Conservation (phyloP, 2,888 invertebrate species). For the Pristionchus maxplancki region DNA sequence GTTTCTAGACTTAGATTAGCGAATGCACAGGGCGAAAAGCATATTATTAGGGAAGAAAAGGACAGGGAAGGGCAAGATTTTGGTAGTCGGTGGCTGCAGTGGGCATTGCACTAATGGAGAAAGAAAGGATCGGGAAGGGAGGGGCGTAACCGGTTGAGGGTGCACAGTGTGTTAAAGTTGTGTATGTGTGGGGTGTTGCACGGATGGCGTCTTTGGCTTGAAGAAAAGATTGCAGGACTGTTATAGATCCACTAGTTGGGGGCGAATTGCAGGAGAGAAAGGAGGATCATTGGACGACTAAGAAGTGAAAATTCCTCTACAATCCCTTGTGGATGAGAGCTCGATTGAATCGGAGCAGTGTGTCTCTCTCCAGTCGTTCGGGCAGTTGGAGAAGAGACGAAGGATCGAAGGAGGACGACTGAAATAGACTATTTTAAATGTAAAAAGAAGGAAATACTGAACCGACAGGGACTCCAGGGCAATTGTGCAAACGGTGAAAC, state of each 20-base stretch:
- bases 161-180: slow-evolving; percentile 18
- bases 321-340: slow-evolving; percentile 50
- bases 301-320: background rate
- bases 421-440: background rate
- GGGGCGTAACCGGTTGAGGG: background rate
- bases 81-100: background rate
- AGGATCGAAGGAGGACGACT: slow-evolving; percentile 30
- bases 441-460: background rate
- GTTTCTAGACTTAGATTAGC: slow-evolving; percentile 17
- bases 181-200: background rate
- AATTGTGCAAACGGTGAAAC: slow-evolving; percentile 35
- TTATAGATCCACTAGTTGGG: background rate
- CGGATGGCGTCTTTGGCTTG: slow-evolving; percentile 26
- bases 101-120: background rate
- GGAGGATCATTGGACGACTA: background rate
- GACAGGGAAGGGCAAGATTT: background rate
- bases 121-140: background rate
- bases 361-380: slow-evolving; percentile 60
- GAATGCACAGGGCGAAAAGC: background rate
- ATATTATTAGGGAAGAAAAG: background rate
- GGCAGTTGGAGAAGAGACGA: slow-evolving; percentile 18
- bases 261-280: background rate
- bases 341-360: slow-evolving; percentile 62
- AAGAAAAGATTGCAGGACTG: slow-evolving; percentile 6
- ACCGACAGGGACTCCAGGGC: slow-evolving; percentile 54